phyloP scores from a whole-genome alignment of 2,888 invertebrate genomes.

The Dryomyza anilis region DNA sequence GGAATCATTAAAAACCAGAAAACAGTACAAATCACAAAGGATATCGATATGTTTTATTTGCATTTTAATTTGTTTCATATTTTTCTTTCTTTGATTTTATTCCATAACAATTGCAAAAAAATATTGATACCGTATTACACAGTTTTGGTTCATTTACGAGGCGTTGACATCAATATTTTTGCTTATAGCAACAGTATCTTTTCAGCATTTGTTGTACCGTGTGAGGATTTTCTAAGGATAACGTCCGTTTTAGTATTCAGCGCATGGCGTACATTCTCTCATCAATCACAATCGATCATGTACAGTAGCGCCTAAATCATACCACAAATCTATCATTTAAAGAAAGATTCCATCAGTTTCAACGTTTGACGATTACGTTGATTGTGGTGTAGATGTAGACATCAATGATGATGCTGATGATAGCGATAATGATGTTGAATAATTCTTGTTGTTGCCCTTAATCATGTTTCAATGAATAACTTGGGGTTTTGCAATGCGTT shows the following conservation, averaged over 20 bases:
- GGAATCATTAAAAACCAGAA: conserved; percentile 16
- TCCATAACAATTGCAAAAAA: not conserved
- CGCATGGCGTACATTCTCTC: not conserved
- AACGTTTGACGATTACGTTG: not conserved
- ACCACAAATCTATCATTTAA: conserved; percentile 18
- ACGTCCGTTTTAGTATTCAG: conserved; percentile 5
- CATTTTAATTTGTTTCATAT: conserved; percentile 16
- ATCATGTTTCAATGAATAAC: not conserved
- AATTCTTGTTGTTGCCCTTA: not conserved
- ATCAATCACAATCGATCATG: conserved; percentile 25
- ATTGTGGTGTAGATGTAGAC: not conserved
- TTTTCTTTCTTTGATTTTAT: not conserved
- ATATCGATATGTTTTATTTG: conserved; percentile 19
- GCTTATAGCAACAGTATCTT: not conserved
- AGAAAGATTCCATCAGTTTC: not conserved
- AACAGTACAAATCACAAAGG: too few species aligned
- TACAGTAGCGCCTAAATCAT: not conserved
- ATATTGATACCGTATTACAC: not conserved
- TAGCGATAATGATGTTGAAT: conserved; percentile 1
- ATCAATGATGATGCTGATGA: not conserved
- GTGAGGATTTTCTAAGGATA: not conserved
- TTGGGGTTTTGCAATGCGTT: not conserved
- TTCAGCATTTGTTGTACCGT: not conserved
- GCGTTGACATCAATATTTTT: conserved; percentile 9
- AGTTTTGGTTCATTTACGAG: not conserved